Base-by-base conservation (phyloP, 1,140 invertebrate species). In the Aphaenogaster ashmeadi region DNA sequence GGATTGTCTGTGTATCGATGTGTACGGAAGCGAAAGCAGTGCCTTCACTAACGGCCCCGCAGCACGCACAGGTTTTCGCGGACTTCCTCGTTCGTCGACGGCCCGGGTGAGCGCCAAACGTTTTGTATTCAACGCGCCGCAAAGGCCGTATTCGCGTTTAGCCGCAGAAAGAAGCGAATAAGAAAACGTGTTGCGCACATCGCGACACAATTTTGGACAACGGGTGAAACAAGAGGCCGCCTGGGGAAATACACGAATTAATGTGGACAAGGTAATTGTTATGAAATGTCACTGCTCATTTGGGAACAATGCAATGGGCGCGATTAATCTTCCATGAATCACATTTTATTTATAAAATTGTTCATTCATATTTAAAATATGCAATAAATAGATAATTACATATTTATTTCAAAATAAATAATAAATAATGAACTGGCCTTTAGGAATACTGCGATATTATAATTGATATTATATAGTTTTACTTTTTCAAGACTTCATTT, bases 61-160 rank as follows among this genome's bases (percentile, higher is more conserved):
- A 81, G 88, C 93, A 93, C 92, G 93, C 92, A 93, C 64, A 75
- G 78, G 50, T 54, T 78, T 64, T 52, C 66, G 52, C 75, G 64
- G 64, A 50, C 60, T 80, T 80, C 58, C 84, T 58, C 84, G 69
- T 81, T 77, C 58, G 58, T 64, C 74, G 62, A 54, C 11, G n/a
- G 44, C 27, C 44, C 72, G 38, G n/a, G 13, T 18, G 41, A 54
- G 38, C 58, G 72, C 54, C 72, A 87, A 89, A 90, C 84, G 84
- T 85, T 79, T 89, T 36, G 75, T 54, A 78, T 79, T 79, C 75
- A 66, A 86, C 74, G 60, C 74, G 38, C 3, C 72, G 44, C 47
- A 38, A 84, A 38, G 15, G 47, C n/a, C 13, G 27, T 36, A 52
- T 60, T 72, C 64, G 79, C 66, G 50, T 80, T 80, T 80, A 81